Conservation (phyloP, 2,113 vertebrate genomes). For the Chaetura pelagica region DNA sequence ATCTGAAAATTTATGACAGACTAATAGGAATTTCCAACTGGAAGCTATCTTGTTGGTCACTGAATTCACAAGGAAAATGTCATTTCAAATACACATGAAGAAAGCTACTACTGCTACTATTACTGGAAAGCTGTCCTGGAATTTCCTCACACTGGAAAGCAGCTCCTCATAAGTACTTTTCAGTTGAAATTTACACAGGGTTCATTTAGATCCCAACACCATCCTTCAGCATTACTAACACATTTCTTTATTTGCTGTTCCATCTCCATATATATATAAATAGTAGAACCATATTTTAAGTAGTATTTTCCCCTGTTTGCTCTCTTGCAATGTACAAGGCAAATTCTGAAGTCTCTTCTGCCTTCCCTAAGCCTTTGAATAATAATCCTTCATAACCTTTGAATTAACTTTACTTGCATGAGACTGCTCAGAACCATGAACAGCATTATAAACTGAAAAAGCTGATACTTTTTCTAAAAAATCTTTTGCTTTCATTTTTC, state of each 20-base stretch:
- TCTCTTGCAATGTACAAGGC: neutral
- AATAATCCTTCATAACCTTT: neutral
- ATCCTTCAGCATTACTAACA: neutral
- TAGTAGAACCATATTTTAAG: neutral
- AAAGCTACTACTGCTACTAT: neutral
- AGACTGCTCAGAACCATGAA: neutral
- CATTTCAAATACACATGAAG: neutral
- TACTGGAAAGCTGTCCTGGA: neutral
- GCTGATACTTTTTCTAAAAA: neutral
- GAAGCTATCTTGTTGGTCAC: neutral
- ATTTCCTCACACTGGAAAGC: neutral
- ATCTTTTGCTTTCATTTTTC: neutral
- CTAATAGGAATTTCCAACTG: neutral
- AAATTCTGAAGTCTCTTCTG: neutral
- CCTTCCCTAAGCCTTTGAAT: neutral
- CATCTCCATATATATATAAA: neutral
- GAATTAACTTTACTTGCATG: neutral
- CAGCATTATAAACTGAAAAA: neutral
- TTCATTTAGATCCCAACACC: neutral
- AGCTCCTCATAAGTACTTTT: neutral
- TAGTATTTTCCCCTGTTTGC: neutral
- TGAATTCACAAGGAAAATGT: neutral
- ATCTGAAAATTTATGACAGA: neutral
- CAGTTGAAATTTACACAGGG: neutral
- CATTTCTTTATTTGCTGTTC: neutral